Percentiles rank a stretch among this genome's conserved stretches.
Evolutionary conservation across 2,797 vertebrate species (phyloP).

Genomic region (Lophius americanus): DNA sequence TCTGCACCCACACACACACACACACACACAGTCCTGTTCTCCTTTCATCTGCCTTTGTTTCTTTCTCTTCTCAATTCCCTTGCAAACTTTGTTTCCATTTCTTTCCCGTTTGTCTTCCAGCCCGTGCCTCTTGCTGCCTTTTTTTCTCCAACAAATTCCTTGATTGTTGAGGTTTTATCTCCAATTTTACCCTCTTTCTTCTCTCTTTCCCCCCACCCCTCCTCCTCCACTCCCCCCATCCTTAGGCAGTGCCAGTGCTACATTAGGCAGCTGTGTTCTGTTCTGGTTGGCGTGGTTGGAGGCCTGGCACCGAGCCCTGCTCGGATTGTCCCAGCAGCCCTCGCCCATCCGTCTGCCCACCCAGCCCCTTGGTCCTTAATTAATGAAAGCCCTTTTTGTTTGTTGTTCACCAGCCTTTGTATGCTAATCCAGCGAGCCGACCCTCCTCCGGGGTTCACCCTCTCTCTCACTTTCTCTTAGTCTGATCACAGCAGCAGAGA

Average conservation of each 20-base stretch:
- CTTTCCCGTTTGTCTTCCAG: constrained; percentile 59
- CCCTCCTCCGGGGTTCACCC: constrained; percentile 33
- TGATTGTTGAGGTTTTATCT: constrained; percentile 50
- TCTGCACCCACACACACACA: constrained; percentile 31
- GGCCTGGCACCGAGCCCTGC: constrained; percentile 75
- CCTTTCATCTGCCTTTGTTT: constrained; percentile 68
- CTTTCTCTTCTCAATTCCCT: constrained; percentile 42
- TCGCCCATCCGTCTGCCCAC: constrained; percentile 65
- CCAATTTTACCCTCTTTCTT: constrained; percentile 8
- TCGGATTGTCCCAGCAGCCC: constrained; percentile 63
- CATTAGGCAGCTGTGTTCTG: constrained; percentile 96
- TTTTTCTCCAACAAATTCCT: constrained; percentile 44
- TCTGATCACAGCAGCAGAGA: constrained; percentile 21
- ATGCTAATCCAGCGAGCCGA: constrained; percentile 60
- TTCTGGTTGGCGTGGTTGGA: constrained; percentile 81
- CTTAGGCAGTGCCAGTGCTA: constrained; percentile 86
- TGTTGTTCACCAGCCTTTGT: constrained; percentile 74
- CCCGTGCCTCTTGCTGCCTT: constrained; percentile 12
- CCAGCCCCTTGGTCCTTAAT: constrained; percentile 71
- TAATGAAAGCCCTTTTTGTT: constrained; percentile 71
- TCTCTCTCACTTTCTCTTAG: constrained; percentile 25
- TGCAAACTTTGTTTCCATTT: constrained; percentile 58
- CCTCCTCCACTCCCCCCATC: constrained; percentile 37
- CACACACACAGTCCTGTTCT: constrained; percentile 39
- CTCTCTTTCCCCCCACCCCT: background rate